These are phyloP conservation scores for Tetrao urogallus DNA, from an alignment of 2,113 vertebrate genomes.

Conservation along the genomic window DNA sequence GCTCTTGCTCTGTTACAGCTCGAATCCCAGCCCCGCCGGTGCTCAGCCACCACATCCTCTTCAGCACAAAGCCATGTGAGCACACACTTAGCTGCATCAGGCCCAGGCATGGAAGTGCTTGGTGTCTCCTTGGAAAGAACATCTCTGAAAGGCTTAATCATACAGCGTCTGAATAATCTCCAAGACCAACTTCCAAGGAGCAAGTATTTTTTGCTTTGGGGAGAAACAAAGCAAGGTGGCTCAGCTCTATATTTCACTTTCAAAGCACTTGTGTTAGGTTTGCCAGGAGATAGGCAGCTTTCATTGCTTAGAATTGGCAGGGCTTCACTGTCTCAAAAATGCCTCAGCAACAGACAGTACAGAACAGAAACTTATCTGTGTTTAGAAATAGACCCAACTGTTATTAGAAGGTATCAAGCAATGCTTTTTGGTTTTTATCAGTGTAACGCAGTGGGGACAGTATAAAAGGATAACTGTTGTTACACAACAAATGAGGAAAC, in stretches of 20 bases:
- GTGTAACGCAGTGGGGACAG: not conserved
- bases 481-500: slow-evolving; percentile 11
- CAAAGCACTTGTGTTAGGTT: not conserved
- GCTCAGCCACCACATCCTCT: not conserved
- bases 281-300: not conserved
- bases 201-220: not conserved
- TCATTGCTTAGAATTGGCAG: not conserved
- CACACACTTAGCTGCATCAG: fast-evolving
- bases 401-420: slow-evolving; percentile 1
- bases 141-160: not conserved
- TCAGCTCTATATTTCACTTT: not conserved
- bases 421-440: not conserved
- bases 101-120: fast-evolving
- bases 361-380: not conserved
- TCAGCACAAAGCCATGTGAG: fast-evolving
- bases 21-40: fast-evolving
- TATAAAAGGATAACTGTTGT: not conserved
- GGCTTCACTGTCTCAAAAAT: not conserved
- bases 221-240: not conserved
- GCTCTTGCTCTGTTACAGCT: fast-evolving
- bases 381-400: not conserved
- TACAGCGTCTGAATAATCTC: not conserved
- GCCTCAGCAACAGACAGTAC: not conserved
- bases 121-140: not conserved
- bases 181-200: not conserved